A percentile compares a stretch with the other conserved stretches of the same genome.
Evolutionary conservation across 92 coral and sea anemone genomes (phyloP).

Genomic region (Paramuricea clavata): DNA sequence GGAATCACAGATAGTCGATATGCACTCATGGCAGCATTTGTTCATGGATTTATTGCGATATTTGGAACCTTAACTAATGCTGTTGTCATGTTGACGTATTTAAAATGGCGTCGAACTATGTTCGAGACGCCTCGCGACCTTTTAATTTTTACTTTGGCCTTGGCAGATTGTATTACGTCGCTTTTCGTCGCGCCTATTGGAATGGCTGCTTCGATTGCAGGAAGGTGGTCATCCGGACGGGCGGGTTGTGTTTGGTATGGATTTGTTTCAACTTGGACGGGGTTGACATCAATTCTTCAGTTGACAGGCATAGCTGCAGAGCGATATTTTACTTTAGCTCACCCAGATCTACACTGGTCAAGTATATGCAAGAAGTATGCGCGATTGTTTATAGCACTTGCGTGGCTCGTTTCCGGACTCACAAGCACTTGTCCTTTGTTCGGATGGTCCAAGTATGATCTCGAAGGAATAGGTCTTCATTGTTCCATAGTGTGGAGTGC

Average conservation of each 20-base stretch:
- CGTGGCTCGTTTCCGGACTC: constrained; percentile 68
- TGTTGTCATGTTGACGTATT: constrained; percentile 60
- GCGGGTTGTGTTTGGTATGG: constrained; percentile 65
- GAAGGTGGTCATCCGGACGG: constrained; percentile 55
- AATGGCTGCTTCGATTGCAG: constrained; percentile 52
- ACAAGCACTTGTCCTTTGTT: constrained; percentile 72
- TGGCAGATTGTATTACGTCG: constrained; percentile 73
- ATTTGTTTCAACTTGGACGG: constrained; percentile 62
- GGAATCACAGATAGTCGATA: neutral
- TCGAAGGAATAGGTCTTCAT: constrained; percentile 70
- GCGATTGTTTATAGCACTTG: constrained; percentile 21
- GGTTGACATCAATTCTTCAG: constrained; percentile 66
- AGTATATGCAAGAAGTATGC: constrained; percentile 26
- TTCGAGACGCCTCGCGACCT: constrained; percentile 50
- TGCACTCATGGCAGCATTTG: neutral
- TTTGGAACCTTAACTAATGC: constrained; percentile 48
- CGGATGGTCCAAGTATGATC: constrained; percentile 78
- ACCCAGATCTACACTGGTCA: neutral
- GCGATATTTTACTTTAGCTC: constrained; percentile 43
- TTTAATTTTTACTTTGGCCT: constrained; percentile 69
- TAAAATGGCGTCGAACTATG: constrained; percentile 48
- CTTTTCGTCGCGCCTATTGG: constrained; percentile 64
- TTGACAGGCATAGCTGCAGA: constrained; percentile 74
- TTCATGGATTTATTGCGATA: neutral
- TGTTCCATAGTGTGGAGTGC: constrained; percentile 82